Percentiles rank a stretch among this genome's conserved stretches.
phyloP scores from a whole-genome alignment of 2,113 vertebrate genomes.

The Alectura lathami region DNA sequence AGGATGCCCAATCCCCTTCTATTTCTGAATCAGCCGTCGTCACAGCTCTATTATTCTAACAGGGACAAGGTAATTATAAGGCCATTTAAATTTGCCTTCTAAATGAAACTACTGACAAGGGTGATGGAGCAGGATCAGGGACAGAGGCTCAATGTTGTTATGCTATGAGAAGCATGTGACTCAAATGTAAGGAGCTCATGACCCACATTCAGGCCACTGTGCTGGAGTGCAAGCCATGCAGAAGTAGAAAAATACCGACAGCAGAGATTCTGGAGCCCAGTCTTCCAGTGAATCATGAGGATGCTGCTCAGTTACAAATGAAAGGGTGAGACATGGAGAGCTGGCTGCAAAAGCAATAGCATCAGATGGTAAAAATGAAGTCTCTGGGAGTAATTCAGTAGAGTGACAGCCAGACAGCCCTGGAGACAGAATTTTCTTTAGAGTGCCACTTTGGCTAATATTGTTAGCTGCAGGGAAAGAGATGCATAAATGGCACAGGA shows the following conservation, averaged over 20 bases:
- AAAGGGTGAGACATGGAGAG: background rate
- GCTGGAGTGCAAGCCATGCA: accelerated
- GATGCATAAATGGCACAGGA: background rate
- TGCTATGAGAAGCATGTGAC: background rate
- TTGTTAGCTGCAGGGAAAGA: background rate
- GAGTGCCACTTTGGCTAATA: background rate
- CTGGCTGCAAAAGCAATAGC: background rate
- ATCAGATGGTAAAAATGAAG: background rate
- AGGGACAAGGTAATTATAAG: background rate
- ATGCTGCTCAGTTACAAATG: background rate
- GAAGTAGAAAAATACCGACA: background rate
- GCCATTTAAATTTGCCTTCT: background rate
- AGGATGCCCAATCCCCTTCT: constrained; percentile 12
- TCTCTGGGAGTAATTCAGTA: background rate
- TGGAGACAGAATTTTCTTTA: background rate
- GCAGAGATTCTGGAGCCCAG: background rate
- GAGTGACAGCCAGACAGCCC: background rate
- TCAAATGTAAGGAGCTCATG: background rate
- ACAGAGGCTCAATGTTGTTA: background rate
- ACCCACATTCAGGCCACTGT: background rate
- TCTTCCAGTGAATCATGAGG: background rate
- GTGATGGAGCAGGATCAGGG: background rate
- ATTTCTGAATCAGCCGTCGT: background rate
- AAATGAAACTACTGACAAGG: background rate
- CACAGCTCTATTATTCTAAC: constrained; percentile 7